Percentiles rank a stretch among this genome's conserved stretches.
phyloP scores from a whole-genome alignment of 2,797 vertebrate genomes.

The Brachyrhaphis roseni region DNA sequence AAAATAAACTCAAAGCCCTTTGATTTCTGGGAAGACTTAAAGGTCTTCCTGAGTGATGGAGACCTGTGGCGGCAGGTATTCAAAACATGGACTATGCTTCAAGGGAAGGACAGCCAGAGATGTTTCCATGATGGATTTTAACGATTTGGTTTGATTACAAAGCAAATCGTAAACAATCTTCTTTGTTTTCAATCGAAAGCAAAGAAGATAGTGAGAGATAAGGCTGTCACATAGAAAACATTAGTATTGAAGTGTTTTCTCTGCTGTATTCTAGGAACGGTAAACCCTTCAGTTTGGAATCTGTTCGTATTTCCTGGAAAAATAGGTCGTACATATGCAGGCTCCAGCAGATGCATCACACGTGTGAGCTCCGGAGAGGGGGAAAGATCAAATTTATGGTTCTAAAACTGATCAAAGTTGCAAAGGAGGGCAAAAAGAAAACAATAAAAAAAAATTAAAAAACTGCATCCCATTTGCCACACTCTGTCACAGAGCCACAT shows the following conservation, averaged over 20 bases:
- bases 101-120: slow-evolving; percentile 48
- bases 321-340: not conserved
- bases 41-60: slow-evolving; percentile 30
- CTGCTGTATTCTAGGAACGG: not conserved
- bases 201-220: slow-evolving; percentile 23
- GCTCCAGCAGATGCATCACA: slow-evolving; percentile 9
- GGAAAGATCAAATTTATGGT: slow-evolving; percentile 4
- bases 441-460: not conserved
- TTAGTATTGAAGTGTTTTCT: not conserved
- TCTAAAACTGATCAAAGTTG: slow-evolving; percentile 20
- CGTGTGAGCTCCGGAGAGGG: not conserved
- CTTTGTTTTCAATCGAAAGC: too few relatives aligned
- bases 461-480: not conserved
- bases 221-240: slow-evolving; percentile 17
- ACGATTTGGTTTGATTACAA: slow-evolving; percentile 20
- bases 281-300: not conserved
- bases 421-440: slow-evolving; percentile 1
- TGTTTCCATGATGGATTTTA: slow-evolving; percentile 48
- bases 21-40: slow-evolving; percentile 18
- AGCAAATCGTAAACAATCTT: too few relatives aligned
- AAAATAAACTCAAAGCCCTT: not conserved
- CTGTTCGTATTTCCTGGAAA: not conserved
- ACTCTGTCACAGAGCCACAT: slow-evolving; percentile 1
- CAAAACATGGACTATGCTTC: slow-evolving; percentile 39
- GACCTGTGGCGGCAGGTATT: slow-evolving; percentile 39